Evolutionary conservation across 2,888 invertebrate species (phyloP).

Genomic region (Eristalinus sepulchralis): DNA sequence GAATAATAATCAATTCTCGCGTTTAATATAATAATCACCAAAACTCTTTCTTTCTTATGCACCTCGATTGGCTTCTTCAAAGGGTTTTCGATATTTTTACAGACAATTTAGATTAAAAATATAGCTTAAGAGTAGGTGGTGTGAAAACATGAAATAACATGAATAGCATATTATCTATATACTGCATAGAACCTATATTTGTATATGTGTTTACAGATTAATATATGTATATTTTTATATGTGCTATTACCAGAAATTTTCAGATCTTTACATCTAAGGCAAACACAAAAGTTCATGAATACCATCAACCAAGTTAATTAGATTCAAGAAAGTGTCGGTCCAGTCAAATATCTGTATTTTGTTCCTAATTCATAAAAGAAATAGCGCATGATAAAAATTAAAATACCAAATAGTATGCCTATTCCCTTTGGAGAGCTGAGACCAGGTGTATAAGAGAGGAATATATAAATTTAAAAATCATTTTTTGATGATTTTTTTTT

Average conservation of each 20-base stretch:
- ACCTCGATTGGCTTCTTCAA: slow-evolving; percentile 13
- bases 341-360: slow-evolving; percentile 45
- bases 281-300: slow-evolving; percentile 44
- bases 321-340: slow-evolving; percentile 38
- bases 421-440: slow-evolving; percentile 40
- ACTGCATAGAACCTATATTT: slow-evolving; percentile 54
- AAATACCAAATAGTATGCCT: slow-evolving; percentile 24
- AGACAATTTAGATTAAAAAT: slow-evolving; percentile 16
- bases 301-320: not conserved
- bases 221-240: slow-evolving; percentile 58
- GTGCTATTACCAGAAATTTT: slow-evolving; percentile 44
- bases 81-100: slow-evolving; percentile 13
- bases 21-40: slow-evolving; percentile 44
- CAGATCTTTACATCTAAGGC: slow-evolving; percentile 46
- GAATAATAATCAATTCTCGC: slow-evolving; percentile 47
- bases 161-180: slow-evolving; percentile 49
- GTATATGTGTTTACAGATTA: slow-evolving; percentile 63
- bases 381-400: slow-evolving; percentile 37
- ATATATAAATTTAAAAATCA: slow-evolving; percentile 18
- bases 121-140: slow-evolving; percentile 47
- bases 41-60: slow-evolving; percentile 2
- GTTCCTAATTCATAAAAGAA: slow-evolving; percentile 55
- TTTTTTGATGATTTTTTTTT: slow-evolving; percentile 13
- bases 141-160: slow-evolving; percentile 46
- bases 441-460: not conserved